Evolutionary conservation across 1,140 invertebrate genomes (phyloP).

Genomic region (Micrasema minimum): DNA sequence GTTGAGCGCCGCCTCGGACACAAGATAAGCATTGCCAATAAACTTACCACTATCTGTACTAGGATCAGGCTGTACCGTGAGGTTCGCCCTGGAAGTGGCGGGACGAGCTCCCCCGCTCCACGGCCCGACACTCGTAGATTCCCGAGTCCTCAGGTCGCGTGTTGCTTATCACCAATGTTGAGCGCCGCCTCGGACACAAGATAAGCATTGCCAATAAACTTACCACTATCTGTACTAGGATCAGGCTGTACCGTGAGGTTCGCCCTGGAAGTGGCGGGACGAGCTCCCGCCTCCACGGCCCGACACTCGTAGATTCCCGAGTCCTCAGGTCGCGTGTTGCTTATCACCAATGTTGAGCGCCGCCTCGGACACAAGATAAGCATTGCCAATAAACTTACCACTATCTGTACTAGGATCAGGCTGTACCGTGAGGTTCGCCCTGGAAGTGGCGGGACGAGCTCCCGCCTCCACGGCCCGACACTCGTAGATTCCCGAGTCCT

Average conservation of each 20-base stretch:
- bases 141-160: conserved; percentile 77
- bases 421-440: conserved; percentile 70
- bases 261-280: conserved; percentile 68
- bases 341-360: conserved; percentile 81
- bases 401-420: conserved; percentile 65
- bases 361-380: conserved; percentile 66
- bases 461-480: conserved; percentile 73
- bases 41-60: conserved; percentile 67
- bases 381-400: conserved; percentile 62
- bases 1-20: conserved; percentile 76
- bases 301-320: conserved; percentile 80
- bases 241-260: conserved; percentile 69
- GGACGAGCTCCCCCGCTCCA: conserved; percentile 66
- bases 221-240: conserved; percentile 66
- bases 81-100: conserved; percentile 69
- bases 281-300: conserved; percentile 68
- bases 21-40: conserved; percentile 1
- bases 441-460: conserved; percentile 66
- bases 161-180: conserved; percentile 79
- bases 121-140: conserved; percentile 78
- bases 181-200: conserved; percentile 72
- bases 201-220: conserved; percentile 56
- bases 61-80: conserved; percentile 66
- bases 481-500: conserved; percentile 80
- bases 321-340: conserved; percentile 75